Percentiles rank a stretch among this genome's conserved stretches.
Conservation (phyloP, 1,140 invertebrate genomes). For the Oryzaephilus surinamensis region DNA sequence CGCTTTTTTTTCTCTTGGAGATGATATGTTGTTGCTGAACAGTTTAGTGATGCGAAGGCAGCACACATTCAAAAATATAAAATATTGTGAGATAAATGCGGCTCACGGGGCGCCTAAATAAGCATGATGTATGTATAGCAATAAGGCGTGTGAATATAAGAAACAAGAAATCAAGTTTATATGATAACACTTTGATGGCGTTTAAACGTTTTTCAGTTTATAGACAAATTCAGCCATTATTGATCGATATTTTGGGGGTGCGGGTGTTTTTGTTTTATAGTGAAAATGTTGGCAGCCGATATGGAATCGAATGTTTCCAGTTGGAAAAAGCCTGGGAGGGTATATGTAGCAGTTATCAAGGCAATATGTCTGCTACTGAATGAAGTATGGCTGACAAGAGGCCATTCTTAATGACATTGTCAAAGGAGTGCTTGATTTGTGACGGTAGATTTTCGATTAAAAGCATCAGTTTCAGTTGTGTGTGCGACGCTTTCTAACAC, state of each 20-base stretch:
- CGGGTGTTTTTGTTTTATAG: not conserved
- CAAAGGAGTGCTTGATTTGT: slow-evolving; percentile 36
- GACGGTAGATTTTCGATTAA: slow-evolving; percentile 37
- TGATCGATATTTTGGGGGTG: not conserved
- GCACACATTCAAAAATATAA: slow-evolving; percentile 6
- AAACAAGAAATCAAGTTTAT: slow-evolving; percentile 34
- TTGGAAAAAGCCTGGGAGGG: slow-evolving; percentile 5
- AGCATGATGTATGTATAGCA: slow-evolving; percentile 25
- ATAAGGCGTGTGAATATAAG: slow-evolving; percentile 31
- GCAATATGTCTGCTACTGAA: slow-evolving; percentile 26
- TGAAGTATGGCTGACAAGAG: slow-evolving; percentile 33
- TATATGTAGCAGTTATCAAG: slow-evolving; percentile 24
- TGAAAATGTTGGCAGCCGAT: not conserved
- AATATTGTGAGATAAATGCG: slow-evolving; percentile 20
- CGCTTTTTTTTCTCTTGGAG: no score
- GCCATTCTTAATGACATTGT: slow-evolving; percentile 35
- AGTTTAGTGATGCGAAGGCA: no score
- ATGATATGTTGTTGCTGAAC: no score
- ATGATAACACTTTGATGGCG: slow-evolving; percentile 15
- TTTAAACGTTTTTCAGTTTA: slow-evolving; percentile 4
- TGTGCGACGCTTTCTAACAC: no score
- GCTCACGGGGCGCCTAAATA: slow-evolving; percentile 25
- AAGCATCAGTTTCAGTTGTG: slow-evolving; percentile 37
- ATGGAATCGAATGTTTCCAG: not conserved
- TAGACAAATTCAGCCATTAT: slow-evolving; percentile 25